Evolutionary conservation across 2,797 vertebrate genomes (phyloP), one percentile per base, ranked within the genome.

Genomic region (Pyrocephalus nanus): DNA sequence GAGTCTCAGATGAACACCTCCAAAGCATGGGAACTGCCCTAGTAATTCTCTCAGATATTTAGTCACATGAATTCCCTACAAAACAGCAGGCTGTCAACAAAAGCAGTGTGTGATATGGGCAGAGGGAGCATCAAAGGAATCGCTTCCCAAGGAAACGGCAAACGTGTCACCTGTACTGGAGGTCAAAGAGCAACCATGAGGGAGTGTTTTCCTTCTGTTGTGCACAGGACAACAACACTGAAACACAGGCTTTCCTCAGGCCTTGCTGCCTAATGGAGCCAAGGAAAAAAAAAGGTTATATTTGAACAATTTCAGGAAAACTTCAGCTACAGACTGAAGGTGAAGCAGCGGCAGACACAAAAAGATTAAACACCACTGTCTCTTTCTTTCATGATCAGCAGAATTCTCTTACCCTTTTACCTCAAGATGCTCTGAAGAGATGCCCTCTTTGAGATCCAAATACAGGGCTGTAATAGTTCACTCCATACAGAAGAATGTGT

Each of bases 41-140:
- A 32, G n/a, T 14, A 29, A 62, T 47, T 67, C 42, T 62, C 64
- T 61, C 29, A 20, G 25, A 0, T 34, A 8, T 21, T 73, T 20
- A 58, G n/a, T 50, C 47, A 57, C 34, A 21, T 12, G 11, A 17
- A 9, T 43, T 45, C 70, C 55, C 32, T 62, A 11, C 27, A 69
- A 55, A 72, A 8, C 43, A 3, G 1, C 15, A 43, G 43, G 34
- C 48, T 57, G 61, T 13, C 51, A 43, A 50, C 11, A 40, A 67
- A 23, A 4, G 21, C 36, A 50, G 50, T 1, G 2, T 3, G 4
- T 15, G 27, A 32, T 8, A 36, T 0, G 8, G 20, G 50, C n/a
- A 84, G 58, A 36, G 0, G 51, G 2, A 74, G 8, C 69, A 70
- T 3, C 42, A 58, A 54, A 65, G 34, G 53, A 71, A 92, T 55